Evolutionary conservation across 2,797 vertebrate genomes (phyloP).

Genomic region (Sebastes nivosus): DNA sequence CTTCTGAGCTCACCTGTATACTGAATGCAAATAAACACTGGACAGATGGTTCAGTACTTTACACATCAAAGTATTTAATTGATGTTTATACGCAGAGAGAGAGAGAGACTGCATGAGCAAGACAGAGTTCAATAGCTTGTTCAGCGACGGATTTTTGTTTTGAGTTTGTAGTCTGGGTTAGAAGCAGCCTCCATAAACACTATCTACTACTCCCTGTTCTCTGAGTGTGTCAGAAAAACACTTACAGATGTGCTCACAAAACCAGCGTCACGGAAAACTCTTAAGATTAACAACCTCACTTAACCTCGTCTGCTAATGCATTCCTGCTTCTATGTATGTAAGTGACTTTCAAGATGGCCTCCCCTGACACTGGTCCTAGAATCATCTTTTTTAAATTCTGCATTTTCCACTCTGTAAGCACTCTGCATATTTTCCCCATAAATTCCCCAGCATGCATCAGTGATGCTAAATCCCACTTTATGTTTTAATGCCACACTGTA

Average conservation of each 20-base stretch:
- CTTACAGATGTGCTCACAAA: not conserved
- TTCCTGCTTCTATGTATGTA: not conserved
- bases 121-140: not conserved
- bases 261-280: not conserved
- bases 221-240: not conserved
- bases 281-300: not conserved
- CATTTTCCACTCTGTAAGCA: conserved; percentile 44
- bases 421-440: conserved; percentile 31
- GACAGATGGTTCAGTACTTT: not conserved
- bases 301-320: not conserved
- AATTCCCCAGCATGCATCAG: conserved; percentile 29
- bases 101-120: not conserved
- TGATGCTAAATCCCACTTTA: conserved; percentile 28
- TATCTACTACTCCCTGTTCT: not conserved
- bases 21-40: not conserved
- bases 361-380: not conserved
- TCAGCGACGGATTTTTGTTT: not conserved
- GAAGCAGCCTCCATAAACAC: not conserved
- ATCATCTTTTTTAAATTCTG: conserved; percentile 12
- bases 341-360: conserved; percentile 10
- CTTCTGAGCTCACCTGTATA: not conserved
- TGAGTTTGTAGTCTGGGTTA: not conserved
- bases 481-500: conserved; percentile 28
- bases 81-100: not conserved
- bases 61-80: not conserved